Conservation (phyloP, 2,113 vertebrate species). For the Thryonomys swinderianus region DNA sequence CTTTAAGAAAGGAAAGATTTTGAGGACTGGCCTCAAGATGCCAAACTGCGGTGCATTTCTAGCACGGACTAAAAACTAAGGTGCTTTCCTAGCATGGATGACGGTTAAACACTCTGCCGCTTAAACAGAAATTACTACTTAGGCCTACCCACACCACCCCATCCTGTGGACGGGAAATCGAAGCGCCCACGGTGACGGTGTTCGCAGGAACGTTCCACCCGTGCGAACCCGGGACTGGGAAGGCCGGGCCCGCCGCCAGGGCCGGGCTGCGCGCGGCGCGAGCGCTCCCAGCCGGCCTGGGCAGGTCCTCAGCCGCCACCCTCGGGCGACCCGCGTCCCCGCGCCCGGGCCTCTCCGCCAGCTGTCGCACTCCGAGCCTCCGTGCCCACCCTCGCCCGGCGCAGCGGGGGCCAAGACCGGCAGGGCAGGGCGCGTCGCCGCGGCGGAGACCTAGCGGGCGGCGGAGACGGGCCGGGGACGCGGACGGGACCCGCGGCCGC, state of each 20-base stretch:
- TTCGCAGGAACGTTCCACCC: background rate
- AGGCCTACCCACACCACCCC: accelerated
- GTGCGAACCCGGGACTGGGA: accelerated
- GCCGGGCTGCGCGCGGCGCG: background rate
- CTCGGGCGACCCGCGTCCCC: background rate
- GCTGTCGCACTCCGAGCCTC: background rate
- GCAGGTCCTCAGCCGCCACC: background rate
- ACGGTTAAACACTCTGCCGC: accelerated
- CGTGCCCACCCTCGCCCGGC: too few species aligned
- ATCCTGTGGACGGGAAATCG: background rate
- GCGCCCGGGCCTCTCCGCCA: background rate
- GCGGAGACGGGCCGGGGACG: background rate
- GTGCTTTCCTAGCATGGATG: background rate
- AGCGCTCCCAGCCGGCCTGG: background rate
- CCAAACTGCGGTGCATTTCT: background rate
- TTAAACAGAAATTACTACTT: too few species aligned
- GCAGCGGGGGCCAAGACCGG: too few species aligned
- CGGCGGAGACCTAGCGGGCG: background rate
- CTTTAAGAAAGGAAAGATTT: background rate
- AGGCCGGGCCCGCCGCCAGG: background rate
- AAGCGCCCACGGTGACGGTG: accelerated
- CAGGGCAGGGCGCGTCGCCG: background rate
- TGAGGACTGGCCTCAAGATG: background rate
- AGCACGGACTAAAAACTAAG: background rate
- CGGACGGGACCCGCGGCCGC: background rate